A percentile compares a stretch with the other conserved stretches of the same genome.
Evolutionary conservation across 2,888 invertebrate species (phyloP).

Genomic region (Pachymerium ferrugineum): DNA sequence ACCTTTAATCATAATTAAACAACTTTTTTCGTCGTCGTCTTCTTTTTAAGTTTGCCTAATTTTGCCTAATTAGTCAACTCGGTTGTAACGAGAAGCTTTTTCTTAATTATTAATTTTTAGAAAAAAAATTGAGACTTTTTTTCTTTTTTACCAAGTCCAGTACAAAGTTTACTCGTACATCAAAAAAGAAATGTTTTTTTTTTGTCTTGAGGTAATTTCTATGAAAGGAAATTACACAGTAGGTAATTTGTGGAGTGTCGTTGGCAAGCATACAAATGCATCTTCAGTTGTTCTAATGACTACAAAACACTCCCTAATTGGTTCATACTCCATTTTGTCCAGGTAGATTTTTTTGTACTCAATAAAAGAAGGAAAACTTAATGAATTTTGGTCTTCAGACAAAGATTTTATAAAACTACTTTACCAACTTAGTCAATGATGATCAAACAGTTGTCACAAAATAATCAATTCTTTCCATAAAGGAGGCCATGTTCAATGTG

Average conservation of each 20-base stretch:
- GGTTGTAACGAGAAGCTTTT: background rate
- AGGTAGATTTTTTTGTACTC: too few relatives aligned
- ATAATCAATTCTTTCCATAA: too few relatives aligned
- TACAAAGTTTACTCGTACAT: slow-evolving; percentile 5
- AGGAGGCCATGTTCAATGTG: too few relatives aligned
- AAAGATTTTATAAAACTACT: too few relatives aligned
- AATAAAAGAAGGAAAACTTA: too few relatives aligned
- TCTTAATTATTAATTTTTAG: background rate
- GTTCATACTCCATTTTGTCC: background rate
- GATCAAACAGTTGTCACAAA: too few relatives aligned
- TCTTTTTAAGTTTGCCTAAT: background rate
- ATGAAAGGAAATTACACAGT: slow-evolving; percentile 7
- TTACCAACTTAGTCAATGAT: too few relatives aligned
- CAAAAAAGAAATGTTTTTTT: background rate
- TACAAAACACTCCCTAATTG: slow-evolving; percentile 19
- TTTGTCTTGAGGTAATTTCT: background rate
- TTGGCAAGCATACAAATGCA: slow-evolving; percentile 23
- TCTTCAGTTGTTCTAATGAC: slow-evolving; percentile 1
- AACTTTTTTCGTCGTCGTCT: too few relatives aligned
- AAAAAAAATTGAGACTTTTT: background rate
- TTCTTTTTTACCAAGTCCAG: background rate
- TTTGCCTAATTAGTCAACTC: background rate
- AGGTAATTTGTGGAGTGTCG: slow-evolving; percentile 14
- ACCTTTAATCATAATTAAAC: background rate
- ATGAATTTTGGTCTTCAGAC: too few relatives aligned